Conservation (phyloP, 2,888 invertebrate genomes). For the Aelia acuminata region DNA sequence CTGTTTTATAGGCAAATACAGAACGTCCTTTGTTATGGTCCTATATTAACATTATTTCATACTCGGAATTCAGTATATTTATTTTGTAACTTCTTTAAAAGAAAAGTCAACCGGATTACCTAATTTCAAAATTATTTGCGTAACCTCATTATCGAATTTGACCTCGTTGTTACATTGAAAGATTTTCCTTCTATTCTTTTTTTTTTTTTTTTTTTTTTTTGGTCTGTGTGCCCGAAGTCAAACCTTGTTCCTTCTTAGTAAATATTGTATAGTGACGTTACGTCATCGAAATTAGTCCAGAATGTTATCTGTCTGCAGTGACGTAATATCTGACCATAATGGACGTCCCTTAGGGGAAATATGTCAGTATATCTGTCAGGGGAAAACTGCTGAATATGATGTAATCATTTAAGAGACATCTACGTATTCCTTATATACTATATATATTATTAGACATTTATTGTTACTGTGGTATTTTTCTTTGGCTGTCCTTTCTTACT, state of each 20-base stretch:
- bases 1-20: slow-evolving; percentile 6
- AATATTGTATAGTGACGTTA: neutral
- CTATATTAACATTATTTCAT: neutral
- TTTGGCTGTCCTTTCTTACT: too few species aligned
- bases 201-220: neutral
- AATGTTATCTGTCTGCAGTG: neutral
- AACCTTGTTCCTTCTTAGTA: neutral
- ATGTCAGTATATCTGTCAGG: neutral
- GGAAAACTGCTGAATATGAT: neutral
- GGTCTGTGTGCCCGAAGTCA: neutral
- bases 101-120: neutral
- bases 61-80: neutral
- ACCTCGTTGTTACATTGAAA: neutral
- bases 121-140: neutral
- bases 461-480: too few species aligned
- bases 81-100: neutral
- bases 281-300: neutral
- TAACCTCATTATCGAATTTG: neutral
- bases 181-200: neutral
- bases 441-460: too few species aligned
- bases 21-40: neutral
- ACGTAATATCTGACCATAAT: neutral
- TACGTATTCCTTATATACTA: neutral
- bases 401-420: neutral
- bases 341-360: neutral